phyloP scores from a whole-genome alignment of 2,888 invertebrate genomes.

The Palloptera scutellata region DNA sequence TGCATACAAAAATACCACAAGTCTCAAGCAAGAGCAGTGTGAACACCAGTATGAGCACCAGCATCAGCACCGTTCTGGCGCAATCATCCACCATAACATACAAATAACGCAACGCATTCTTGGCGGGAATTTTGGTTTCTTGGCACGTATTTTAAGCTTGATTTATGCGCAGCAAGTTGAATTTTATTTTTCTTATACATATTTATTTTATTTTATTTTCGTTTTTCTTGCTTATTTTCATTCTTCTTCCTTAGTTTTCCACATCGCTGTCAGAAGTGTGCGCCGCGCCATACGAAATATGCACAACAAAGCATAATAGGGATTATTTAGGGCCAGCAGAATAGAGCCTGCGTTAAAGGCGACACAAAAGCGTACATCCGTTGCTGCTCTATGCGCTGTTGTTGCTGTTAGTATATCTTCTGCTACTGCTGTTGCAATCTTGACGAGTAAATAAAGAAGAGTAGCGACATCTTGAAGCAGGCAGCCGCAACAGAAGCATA shows the following conservation, averaged over 20 bases:
- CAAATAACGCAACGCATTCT: constrained; percentile 40
- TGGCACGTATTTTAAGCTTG: constrained; percentile 59
- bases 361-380: no score
- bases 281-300: no score
- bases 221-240: constrained; percentile 34
- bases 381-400: constrained; percentile 8
- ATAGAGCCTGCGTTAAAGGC: constrained; percentile 52
- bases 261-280: no score
- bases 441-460: no score
- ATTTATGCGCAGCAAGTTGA: constrained; percentile 51
- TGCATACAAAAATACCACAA: constrained; percentile 49
- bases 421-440: neutral
- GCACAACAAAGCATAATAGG: constrained; percentile 40
- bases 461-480: no score
- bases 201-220: constrained; percentile 31
- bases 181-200: constrained; percentile 1
- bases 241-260: no score
- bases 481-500: no score
- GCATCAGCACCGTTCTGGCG: neutral
- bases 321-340: constrained; percentile 57
- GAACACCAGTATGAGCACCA: constrained; percentile 35
- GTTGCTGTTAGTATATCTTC: constrained; percentile 42
- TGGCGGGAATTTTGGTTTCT: constrained; percentile 55
- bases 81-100: neutral
- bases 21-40: constrained; percentile 40